These are phyloP conservation scores for Diadumene lineata DNA, from an alignment of 92 coral and sea anemone genomes.

Conservation along the genomic window DNA sequence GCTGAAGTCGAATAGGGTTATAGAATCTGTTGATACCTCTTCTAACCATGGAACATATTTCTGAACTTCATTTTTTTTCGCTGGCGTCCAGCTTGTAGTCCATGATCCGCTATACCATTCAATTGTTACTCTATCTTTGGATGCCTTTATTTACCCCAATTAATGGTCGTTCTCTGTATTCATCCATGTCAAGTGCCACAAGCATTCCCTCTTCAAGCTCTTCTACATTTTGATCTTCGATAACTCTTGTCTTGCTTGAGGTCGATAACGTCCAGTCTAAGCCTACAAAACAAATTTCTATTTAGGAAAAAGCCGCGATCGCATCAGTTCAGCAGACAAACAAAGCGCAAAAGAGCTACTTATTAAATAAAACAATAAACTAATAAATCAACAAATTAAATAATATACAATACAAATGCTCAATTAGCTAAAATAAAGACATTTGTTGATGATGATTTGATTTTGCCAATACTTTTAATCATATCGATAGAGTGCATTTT, in stretches of 20 bases:
- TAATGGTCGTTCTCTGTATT: conserved; percentile 26
- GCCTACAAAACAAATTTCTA: conserved; percentile 10
- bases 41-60: conserved; percentile 26
- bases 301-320: background rate
- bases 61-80: conserved; percentile 33
- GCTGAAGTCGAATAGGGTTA: conserved; percentile 36
- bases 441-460: background rate
- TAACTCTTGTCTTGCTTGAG: conserved; percentile 26
- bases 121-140: conserved; percentile 5
- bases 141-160: conserved; percentile 16
- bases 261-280: conserved; percentile 39
- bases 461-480: background rate
- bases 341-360: background rate
- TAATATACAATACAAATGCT: background rate
- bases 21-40: conserved; percentile 13
- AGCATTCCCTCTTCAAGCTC: conserved; percentile 37
- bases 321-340: background rate
- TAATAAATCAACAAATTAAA: background rate
- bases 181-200: conserved; percentile 37
- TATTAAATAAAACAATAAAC: background rate
- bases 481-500: background rate
- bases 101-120: conserved; percentile 40
- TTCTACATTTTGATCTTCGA: conserved; percentile 15
- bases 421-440: background rate
- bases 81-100: conserved; percentile 30